Evolutionary conservation across 2,113 vertebrate species (phyloP), one percentile per base, ranked within the genome.

Genomic region (Columba livia): DNA sequence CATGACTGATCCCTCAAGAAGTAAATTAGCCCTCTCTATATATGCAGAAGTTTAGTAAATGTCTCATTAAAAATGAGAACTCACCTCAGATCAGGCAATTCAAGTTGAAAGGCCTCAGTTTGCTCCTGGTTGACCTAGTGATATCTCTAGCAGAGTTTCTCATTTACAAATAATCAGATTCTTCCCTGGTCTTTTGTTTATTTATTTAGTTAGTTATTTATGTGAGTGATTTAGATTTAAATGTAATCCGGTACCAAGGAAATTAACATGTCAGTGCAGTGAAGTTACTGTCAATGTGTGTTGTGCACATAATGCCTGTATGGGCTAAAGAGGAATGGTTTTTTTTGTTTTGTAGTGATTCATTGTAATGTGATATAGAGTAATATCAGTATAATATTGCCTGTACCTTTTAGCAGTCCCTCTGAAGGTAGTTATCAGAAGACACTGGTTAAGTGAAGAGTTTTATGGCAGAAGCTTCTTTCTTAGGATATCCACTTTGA

Each of bases 1-100:
- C 82, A 97, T 78, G 62, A 88, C 61, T 66, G 78, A 92, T 93
- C 38, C 92, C 57, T 90, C 79, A 82, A 92, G 89, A 94, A 93
- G 56, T 75, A 86, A 92, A 91, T 96, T 95, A 97, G 31, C 66
- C 93, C 93, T 94, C 24, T 77, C 13, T 87, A 73, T 90, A 74
- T 65, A 72, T 74, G 53, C 53, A 82, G 62, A 90, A 94, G 86
- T 94, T 90, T 93, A 70, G 73, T 88, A 83, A 90, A 96, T 91
- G 44, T 88, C 47, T 92, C 15, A 64, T 78, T 90, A 56, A 62
- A 67, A 90, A 85, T 50, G 40, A 56, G n/a, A 94, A 25, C 11
- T 53, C 62, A 65, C 32, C 24, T 91, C 42, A 62, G 36, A 77
- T 67, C n/a, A 48, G 16, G 28, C 18, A 79, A 87, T 53, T 71